Percentiles rank a stretch among this genome's conserved stretches.
Conservation (phyloP, 2,797 vertebrate species). For the Rhabdophis nuchalis region DNA sequence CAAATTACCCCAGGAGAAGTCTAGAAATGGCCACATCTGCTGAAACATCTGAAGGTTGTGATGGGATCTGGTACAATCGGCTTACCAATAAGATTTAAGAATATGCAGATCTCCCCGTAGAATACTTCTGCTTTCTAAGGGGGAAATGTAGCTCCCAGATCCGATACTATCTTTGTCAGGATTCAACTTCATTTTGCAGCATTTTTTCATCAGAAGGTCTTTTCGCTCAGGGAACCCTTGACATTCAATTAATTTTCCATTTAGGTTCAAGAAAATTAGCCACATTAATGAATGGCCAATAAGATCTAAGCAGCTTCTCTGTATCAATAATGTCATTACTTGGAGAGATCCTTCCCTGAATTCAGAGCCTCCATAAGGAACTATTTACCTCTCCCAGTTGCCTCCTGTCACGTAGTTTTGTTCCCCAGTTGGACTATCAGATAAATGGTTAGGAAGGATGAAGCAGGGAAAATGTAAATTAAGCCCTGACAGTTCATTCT, state of each 20-base stretch:
- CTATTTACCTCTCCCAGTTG: not conserved
- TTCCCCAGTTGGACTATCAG: conserved; percentile 12
- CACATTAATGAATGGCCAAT: not conserved
- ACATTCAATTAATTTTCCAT: not conserved
- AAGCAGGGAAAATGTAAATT: conserved; percentile 21
- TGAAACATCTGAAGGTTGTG: not conserved
- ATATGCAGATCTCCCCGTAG: not conserved
- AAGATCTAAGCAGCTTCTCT: not conserved
- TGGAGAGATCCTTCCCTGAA: not conserved
- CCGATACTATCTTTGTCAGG: not conserved
- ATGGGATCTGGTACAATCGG: not conserved
- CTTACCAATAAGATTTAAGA: not conserved
- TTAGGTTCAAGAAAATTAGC: not conserved
- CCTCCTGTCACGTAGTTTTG: not conserved
- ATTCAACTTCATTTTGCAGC: not conserved
- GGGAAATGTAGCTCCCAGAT: not conserved
- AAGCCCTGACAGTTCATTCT: conserved; percentile 36
- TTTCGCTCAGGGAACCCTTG: not conserved
- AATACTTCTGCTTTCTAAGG: not conserved
- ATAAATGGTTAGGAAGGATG: conserved; percentile 1
- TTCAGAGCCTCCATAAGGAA: not conserved
- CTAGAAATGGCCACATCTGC: not conserved
- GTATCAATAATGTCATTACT: not conserved
- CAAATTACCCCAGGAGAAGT: not conserved
- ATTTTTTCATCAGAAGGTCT: not conserved